Conservation (phyloP, 1,140 invertebrate genomes). For the Lutraria rhynchaena region DNA sequence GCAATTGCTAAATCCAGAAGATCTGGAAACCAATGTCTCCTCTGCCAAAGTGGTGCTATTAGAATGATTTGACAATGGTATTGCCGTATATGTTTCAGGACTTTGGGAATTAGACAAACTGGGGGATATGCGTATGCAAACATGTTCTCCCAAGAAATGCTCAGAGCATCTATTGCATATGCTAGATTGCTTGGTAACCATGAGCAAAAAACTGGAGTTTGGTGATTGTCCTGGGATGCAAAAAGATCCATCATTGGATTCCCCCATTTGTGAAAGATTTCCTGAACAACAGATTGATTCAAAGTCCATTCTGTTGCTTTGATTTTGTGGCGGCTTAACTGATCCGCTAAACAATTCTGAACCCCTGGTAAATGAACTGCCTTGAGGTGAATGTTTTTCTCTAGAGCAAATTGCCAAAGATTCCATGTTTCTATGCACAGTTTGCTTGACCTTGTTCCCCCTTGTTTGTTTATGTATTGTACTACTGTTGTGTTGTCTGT, state of each 20-base stretch:
- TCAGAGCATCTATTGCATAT: slow-evolving; percentile 54
- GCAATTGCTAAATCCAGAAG: background rate
- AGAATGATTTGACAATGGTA: slow-evolving; percentile 16
- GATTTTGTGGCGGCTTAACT: slow-evolving; percentile 14
- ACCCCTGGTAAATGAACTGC: slow-evolving; percentile 42
- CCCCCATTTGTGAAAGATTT: background rate
- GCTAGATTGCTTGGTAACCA: slow-evolving; percentile 30
- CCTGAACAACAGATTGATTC: slow-evolving; percentile 2
- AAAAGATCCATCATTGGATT: slow-evolving; percentile 33
- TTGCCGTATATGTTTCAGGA: background rate
- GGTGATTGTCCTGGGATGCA: slow-evolving; percentile 7
- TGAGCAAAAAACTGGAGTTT: slow-evolving; percentile 11
- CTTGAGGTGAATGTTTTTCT: slow-evolving; percentile 37
- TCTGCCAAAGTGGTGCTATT: background rate
- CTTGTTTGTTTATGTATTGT: slow-evolving; percentile 43
- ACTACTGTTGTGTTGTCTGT: slow-evolving; percentile 39
- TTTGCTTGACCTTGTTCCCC: slow-evolving; percentile 9
- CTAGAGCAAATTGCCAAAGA: slow-evolving; percentile 28
- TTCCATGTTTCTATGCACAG: slow-evolving; percentile 24
- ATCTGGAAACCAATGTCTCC: slow-evolving; percentile 11
- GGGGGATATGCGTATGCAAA: slow-evolving; percentile 45
- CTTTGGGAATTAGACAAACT: slow-evolving; percentile 5
- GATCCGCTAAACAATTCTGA: slow-evolving; percentile 7
- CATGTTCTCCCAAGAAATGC: slow-evolving; percentile 51
- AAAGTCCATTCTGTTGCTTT: slow-evolving; percentile 30